Percentiles rank a stretch among this genome's conserved stretches.
phyloP scores from a whole-genome alignment of 2,888 invertebrate genomes.

The Seladonia tumulorum region DNA sequence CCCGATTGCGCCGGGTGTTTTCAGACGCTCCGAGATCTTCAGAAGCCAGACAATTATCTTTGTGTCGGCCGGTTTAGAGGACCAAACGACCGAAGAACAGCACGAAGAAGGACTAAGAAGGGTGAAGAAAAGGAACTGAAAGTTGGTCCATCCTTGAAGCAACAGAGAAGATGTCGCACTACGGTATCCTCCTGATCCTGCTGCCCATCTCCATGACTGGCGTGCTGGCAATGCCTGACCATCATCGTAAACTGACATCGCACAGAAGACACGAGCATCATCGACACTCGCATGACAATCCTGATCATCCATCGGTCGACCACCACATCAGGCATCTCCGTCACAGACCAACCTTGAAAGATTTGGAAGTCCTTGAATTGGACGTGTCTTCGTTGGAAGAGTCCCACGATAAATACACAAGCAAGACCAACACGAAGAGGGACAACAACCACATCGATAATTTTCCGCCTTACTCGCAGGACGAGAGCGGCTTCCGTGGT shows the following conservation, averaged over 20 bases:
- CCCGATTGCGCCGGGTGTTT: neutral
- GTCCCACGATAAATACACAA: too few relatives aligned
- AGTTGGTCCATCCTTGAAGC: neutral
- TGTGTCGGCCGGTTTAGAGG: neutral
- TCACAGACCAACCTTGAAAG: neutral
- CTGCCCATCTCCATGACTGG: neutral
- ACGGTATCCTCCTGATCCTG: neutral
- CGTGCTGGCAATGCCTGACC: neutral
- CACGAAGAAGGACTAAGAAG: neutral
- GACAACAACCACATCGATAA: too few relatives aligned
- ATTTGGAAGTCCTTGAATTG: too few relatives aligned
- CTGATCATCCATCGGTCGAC: neutral
- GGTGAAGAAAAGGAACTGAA: too few relatives aligned
- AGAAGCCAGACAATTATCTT: neutral
- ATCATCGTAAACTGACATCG: too few relatives aligned
- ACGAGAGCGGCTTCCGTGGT: too few relatives aligned
- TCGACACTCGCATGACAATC: neutral
- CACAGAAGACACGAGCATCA: neutral
- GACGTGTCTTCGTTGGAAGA: too few relatives aligned
- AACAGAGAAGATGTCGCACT: neutral
- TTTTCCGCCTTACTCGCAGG: too few relatives aligned
- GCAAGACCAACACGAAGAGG: too few relatives aligned
- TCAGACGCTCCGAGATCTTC: neutral
- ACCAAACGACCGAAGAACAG: neutral
- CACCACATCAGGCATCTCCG: neutral